Evolutionary conservation across 1,140 invertebrate genomes (phyloP), one percentile per base, ranked within the genome.

Genomic region (Plectus sambesii): DNA sequence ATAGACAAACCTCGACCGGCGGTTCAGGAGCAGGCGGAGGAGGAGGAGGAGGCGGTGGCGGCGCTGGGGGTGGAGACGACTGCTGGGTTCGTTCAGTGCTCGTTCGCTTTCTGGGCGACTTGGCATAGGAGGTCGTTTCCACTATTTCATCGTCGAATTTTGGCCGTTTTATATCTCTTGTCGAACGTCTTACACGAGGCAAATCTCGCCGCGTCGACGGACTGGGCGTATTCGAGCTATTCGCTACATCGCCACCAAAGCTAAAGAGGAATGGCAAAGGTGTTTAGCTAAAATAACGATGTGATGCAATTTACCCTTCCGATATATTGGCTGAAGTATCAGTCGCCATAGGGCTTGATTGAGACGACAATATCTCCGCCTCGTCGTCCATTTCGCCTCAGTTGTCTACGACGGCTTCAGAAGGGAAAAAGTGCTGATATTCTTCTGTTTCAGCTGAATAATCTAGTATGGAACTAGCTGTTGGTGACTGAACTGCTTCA

Each of bases 61-160:
- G n/a, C n/a, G n/a, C n/a, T n/a, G n/a, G n/a, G n/a, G n/a, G n/a
- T n/a, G n/a, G n/a, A n/a, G n/a, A n/a, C n/a, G n/a, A n/a, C n/a
- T n/a, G n/a, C n/a, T 82, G 70, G 66, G 82, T 84, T 57, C 83
- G 85, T 71, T 87, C 82, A 0, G 60, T 26, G 41, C 26, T 3
- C 5, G 25, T 25, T 40, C 45, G 46, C 25, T 53, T 55, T 25
- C 44, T 51, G 50, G n/a, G 47, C 37, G 6, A 49, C 35, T 38
- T 60, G 60, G 9, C 47, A 35, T 20, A 58, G 49, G 9, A 71
- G 61, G 73, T 74, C 49, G 74, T 77, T 47, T 77, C 74, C 0
- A 94, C 89, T 30, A 96, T 72, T 73, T 96, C 89, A 77, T 96
- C 89, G 69, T 96, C 89, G 75, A 96, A 96, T 57, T 89, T 87